These are phyloP conservation scores for Drosophila burlai DNA, from an alignment of 1,140 invertebrate genomes.

Conservation along the genomic window DNA sequence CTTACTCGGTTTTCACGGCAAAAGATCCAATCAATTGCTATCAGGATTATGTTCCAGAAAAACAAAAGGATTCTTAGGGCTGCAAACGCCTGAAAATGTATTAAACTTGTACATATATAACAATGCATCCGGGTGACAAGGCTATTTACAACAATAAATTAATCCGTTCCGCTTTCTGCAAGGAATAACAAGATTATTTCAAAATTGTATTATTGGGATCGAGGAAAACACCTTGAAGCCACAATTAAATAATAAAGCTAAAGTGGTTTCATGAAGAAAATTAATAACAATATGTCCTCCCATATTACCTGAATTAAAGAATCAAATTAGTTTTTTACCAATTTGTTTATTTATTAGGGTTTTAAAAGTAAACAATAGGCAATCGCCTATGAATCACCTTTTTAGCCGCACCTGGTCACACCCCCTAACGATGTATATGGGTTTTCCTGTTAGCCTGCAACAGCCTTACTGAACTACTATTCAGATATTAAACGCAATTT, in stretches of 20 bases:
- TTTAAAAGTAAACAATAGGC: conserved; percentile 4
- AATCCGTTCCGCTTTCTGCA: too few species aligned
- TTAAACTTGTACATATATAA: conserved; percentile 10
- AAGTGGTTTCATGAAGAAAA: too few species aligned
- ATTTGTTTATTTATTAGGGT: too few species aligned
- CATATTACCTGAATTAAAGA: too few species aligned
- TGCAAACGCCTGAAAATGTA: background rate
- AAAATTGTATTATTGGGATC: too few species aligned
- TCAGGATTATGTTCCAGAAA: conserved; percentile 55
- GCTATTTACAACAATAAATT: background rate
- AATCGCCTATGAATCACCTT: conserved; percentile 11
- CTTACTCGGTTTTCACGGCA: conserved; percentile 60
- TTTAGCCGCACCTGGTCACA: conserved; percentile 16
- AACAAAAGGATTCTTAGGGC: conserved; percentile 48
- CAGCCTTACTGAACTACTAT: conserved; percentile 15
- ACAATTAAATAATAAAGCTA: background rate
- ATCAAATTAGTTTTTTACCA: too few species aligned
- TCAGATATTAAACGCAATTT: conserved; percentile 8
- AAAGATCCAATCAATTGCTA: conserved; percentile 79
- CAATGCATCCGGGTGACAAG: too few species aligned
- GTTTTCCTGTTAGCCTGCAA: conserved; percentile 14
- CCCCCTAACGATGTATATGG: background rate
- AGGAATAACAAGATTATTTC: background rate
- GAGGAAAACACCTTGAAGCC: too few species aligned
- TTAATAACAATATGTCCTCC: too few species aligned